These are phyloP conservation scores for Tetranychus cinnabarinus DNA, from an alignment of 1,140 invertebrate species.

Conservation along the genomic window DNA sequence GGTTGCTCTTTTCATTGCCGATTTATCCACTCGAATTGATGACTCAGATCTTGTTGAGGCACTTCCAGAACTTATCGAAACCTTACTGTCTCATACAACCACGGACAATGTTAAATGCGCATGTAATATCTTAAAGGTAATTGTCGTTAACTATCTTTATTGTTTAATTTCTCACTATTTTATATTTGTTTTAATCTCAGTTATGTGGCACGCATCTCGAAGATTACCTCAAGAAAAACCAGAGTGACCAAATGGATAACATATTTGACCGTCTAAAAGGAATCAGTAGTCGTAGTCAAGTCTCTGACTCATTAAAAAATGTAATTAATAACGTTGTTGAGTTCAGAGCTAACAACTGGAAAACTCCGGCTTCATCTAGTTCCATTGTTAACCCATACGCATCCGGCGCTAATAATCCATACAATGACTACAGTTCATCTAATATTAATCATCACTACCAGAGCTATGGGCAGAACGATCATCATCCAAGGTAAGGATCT, in stretches of 20 bases:
- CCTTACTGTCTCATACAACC: slow-evolving; percentile 4
- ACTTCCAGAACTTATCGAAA: slow-evolving; percentile 8
- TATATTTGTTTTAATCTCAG: neutral
- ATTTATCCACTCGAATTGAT: slow-evolving; percentile 10
- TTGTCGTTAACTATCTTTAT: neutral
- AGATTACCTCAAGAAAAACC: neutral
- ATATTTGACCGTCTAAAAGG: neutral
- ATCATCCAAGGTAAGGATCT: neutral
- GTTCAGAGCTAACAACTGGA: neutral
- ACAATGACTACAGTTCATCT: neutral
- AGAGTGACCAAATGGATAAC: neutral
- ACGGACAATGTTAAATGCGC: slow-evolving; percentile 21
- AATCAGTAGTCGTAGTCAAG: neutral
- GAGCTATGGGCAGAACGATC: neutral
- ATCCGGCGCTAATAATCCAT: neutral
- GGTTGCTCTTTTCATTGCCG: slow-evolving; percentile 12
- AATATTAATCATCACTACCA: neutral
- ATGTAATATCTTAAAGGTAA: slow-evolving; percentile 28
- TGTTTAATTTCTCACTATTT: neutral
- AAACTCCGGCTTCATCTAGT: neutral
- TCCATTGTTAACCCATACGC: neutral
- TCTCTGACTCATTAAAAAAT: neutral
- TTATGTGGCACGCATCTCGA: neutral
- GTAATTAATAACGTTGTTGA: slow-evolving; percentile 1
- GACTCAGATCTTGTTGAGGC: slow-evolving; percentile 1